Conservation (phyloP, 2,797 vertebrate genomes). For the Anguilla marmorata region DNA sequence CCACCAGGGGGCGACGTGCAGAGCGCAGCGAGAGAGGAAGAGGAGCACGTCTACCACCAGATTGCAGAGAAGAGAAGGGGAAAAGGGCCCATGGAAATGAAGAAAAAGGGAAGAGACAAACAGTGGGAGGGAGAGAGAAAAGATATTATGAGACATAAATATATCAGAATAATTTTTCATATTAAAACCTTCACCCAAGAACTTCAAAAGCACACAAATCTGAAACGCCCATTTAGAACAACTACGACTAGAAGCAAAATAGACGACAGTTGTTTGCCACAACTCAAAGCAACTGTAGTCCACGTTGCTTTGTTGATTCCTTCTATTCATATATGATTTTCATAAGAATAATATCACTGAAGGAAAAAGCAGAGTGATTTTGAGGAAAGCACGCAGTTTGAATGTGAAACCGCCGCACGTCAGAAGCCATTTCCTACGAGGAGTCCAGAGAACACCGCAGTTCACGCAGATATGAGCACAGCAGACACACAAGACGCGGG, state of each 20-base stretch:
- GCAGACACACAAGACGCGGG: not conserved
- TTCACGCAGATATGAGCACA: not conserved
- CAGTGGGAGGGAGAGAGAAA: not conserved
- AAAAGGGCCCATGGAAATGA: conserved; percentile 1
- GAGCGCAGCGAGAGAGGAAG: conserved; percentile 73
- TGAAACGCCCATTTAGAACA: not conserved
- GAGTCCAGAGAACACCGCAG: not conserved
- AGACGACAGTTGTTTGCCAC: not conserved
- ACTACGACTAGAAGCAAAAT: not conserved
- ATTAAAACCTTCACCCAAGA: not conserved
- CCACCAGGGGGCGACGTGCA: conserved; percentile 81
- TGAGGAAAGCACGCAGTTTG: not conserved
- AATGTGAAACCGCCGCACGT: not conserved
- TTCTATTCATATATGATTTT: not conserved
- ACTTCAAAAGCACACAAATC: not conserved
- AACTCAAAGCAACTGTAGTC: not conserved
- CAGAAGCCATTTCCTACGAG: not conserved
- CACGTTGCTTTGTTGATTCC: not conserved
- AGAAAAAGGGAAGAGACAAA: not conserved
- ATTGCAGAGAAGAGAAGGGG: not conserved
- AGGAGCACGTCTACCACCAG: conserved; percentile 64
- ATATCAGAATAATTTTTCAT: not conserved
- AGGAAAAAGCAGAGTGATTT: not conserved
- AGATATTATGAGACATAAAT: not conserved
- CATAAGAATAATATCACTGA: not conserved